Conservation (phyloP, 2,113 vertebrate genomes). For the Hemiscyllium ocellatum region DNA sequence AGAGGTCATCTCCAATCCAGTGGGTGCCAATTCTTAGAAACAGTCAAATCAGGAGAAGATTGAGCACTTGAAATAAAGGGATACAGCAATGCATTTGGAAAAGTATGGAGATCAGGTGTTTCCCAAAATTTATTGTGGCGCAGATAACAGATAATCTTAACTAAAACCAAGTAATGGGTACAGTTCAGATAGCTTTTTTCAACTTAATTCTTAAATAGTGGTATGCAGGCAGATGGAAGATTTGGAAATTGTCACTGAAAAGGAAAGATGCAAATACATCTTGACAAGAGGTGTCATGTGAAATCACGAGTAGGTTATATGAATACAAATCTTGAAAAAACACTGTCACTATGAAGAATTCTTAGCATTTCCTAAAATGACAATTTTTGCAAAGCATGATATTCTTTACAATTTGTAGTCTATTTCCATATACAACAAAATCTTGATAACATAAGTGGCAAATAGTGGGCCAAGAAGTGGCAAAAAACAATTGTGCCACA, state of each 20-base stretch:
- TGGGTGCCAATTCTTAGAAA: background rate
- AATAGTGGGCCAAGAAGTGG: too few relatives aligned
- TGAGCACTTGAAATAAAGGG: background rate
- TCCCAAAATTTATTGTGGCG: background rate
- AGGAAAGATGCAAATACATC: background rate
- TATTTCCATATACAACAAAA: too few relatives aligned
- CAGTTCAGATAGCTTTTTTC: background rate
- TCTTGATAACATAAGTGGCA: too few relatives aligned
- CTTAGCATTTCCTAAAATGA: background rate
- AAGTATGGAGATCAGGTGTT: background rate
- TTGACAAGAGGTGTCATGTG: background rate
- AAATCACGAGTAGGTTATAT: background rate
- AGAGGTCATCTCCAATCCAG: background rate
- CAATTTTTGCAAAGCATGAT: background rate
- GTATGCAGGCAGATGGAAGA: background rate
- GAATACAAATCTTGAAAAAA: background rate
- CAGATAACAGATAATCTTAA: conserved; percentile 2
- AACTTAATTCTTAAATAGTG: background rate
- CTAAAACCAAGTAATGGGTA: background rate
- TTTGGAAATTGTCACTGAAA: background rate
- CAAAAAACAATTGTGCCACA: too few relatives aligned
- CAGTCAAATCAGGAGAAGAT: background rate
- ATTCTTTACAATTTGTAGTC: background rate
- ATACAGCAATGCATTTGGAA: background rate
- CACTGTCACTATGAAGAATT: background rate